Conservation (phyloP, 2,888 invertebrate genomes). For the Diaprepes abbreviatus region DNA sequence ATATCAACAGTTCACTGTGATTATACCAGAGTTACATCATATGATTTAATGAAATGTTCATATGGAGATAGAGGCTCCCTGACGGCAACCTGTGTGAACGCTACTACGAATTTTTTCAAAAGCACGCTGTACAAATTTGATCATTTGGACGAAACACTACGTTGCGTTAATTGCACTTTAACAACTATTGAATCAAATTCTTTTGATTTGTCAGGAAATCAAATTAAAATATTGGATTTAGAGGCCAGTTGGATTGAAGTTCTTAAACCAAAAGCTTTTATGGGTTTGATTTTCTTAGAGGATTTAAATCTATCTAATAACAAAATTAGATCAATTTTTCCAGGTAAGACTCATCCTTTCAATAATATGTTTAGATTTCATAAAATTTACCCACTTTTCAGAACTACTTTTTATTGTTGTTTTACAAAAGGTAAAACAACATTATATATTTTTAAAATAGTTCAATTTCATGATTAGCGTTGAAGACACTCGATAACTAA, state of each 20-base stretch:
- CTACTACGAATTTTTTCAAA: conserved; percentile 62
- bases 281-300: conserved; percentile 64
- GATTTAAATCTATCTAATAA: conserved; percentile 60
- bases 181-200: conserved; percentile 59
- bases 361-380: too few relatives aligned
- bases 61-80: conserved; percentile 66
- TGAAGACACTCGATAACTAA: too few relatives aligned
- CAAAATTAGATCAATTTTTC: conserved; percentile 59
- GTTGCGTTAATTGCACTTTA: conserved; percentile 62
- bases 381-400: too few relatives aligned
- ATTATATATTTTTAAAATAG: too few relatives aligned
- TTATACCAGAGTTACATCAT: conserved; percentile 7
- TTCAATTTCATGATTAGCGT: too few relatives aligned
- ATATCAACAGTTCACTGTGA: neutral
- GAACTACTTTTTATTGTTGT: too few relatives aligned
- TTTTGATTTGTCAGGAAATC: conserved; percentile 65
- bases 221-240: conserved; percentile 61
- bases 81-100: conserved; percentile 64
- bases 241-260: conserved; percentile 58
- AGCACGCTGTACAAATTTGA: conserved; percentile 64
- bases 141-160: conserved; percentile 64
- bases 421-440: too few relatives aligned
- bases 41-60: conserved; percentile 60
- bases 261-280: conserved; percentile 61
- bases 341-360: too few relatives aligned